Conservation (phyloP, 2,113 vertebrate species). For the Tragelaphus scriptus region DNA sequence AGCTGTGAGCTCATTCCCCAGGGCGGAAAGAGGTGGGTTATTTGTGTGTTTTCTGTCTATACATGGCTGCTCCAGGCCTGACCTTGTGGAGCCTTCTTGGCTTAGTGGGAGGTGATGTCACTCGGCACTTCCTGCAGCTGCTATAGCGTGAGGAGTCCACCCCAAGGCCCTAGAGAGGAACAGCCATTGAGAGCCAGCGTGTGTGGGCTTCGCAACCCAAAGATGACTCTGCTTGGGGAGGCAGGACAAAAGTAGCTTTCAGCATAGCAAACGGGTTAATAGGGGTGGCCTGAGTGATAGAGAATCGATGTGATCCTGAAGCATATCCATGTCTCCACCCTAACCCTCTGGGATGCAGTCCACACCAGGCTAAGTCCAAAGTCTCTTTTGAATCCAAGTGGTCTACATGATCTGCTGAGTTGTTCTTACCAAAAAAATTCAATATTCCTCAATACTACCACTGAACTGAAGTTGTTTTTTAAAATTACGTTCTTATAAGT, state of each 20-base stretch:
- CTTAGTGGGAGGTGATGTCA: slow-evolving; percentile 60
- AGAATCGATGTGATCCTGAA: neutral
- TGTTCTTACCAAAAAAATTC: neutral
- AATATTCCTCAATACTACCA: neutral
- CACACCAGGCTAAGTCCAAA: neutral
- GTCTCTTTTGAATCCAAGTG: neutral
- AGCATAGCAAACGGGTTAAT: neutral
- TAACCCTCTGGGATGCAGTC: neutral
- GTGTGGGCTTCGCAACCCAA: slow-evolving; percentile 4
- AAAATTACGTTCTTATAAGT: neutral
- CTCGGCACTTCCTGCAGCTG: slow-evolving; percentile 65
- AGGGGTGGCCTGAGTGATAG: neutral
- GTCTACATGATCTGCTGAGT: neutral
- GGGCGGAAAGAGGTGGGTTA: slow-evolving; percentile 27
- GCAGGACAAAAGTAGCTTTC: neutral
- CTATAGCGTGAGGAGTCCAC: neutral
- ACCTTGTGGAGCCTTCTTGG: slow-evolving; percentile 59
- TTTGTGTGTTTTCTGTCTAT: slow-evolving; percentile 37
- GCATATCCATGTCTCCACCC: neutral
- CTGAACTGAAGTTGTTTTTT: neutral
- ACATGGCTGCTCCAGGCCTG: slow-evolving; percentile 43
- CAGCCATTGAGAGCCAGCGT: neutral
- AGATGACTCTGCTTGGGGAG: neutral
- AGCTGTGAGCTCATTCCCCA: slow-evolving; percentile 32
- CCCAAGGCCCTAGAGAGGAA: slow-evolving; percentile 14